Conservation (phyloP, 2,113 vertebrate genomes). For the Jaculus jaculus region DNA sequence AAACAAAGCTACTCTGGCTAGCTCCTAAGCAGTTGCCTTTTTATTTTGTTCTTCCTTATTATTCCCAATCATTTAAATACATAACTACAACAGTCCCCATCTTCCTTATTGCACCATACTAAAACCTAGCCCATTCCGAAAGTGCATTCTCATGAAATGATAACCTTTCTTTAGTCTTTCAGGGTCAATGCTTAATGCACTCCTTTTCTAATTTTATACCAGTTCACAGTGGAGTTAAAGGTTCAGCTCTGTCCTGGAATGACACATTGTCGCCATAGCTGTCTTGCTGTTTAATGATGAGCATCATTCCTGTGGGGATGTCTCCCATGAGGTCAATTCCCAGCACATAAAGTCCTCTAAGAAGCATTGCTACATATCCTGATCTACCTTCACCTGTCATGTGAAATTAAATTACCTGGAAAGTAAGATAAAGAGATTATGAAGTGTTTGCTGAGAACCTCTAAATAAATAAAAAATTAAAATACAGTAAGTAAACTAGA, state of each 20-base stretch:
- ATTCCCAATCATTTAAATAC: slow-evolving; percentile 62
- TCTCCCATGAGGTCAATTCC: slow-evolving; percentile 12
- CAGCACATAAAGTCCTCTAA: slow-evolving; percentile 21
- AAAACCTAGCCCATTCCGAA: slow-evolving; percentile 24
- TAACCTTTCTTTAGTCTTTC: slow-evolving; percentile 45
- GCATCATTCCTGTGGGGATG: not conserved
- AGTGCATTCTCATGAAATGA: slow-evolving; percentile 57
- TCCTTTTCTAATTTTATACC: slow-evolving; percentile 54
- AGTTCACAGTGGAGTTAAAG: slow-evolving; percentile 50
- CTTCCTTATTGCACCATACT: not conserved
- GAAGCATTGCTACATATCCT: not conserved
- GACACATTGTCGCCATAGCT: not conserved
- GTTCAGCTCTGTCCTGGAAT: not conserved
- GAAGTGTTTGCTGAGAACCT: not conserved
- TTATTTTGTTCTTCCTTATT: slow-evolving; percentile 45
- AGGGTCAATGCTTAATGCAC: slow-evolving; percentile 44
- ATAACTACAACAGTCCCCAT: not conserved
- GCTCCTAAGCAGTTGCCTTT: slow-evolving; percentile 48
- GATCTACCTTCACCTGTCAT: not conserved
- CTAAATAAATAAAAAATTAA: slow-evolving; percentile 48
- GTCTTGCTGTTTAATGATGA: slow-evolving; percentile 26
- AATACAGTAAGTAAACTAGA: slow-evolving; percentile 49
- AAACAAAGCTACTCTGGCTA: slow-evolving; percentile 50
- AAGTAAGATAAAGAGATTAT: slow-evolving; percentile 38
- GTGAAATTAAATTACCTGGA: slow-evolving; percentile 1